Evolutionary conservation across 1,140 invertebrate species (phyloP).

Genomic region (Macrobrachium rosenbergii): DNA sequence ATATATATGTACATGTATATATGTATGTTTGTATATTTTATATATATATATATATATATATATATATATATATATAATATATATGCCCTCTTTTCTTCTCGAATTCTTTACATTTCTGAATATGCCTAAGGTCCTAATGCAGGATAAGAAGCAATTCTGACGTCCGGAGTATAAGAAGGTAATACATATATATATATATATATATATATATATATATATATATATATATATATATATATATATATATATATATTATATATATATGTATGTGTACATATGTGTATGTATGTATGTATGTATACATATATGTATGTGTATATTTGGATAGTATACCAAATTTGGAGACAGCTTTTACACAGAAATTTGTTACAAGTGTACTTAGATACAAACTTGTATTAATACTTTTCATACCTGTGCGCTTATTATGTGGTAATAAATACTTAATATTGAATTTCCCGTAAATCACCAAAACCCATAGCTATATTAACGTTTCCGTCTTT

Average conservation of each 20-base stretch:
- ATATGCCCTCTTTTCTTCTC: background rate
- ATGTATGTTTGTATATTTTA: background rate
- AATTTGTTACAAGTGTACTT: background rate
- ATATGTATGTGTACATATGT: background rate
- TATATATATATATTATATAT: conserved; percentile 13
- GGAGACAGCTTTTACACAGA: too few species aligned
- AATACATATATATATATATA: background rate
- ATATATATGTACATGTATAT: background rate
- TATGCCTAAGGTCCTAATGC: background rate
- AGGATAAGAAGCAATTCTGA: background rate
- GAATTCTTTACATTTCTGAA: background rate
- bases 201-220: conserved; percentile 6
- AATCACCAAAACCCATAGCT: too few species aligned
- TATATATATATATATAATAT: conserved; percentile 10
- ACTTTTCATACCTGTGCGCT: too few species aligned
- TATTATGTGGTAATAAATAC: too few species aligned
- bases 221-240: conserved; percentile 24
- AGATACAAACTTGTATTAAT: too few species aligned
- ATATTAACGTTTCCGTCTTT: too few species aligned
- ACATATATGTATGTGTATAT: too few species aligned
- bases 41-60: conserved; percentile 32
- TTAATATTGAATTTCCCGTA: too few species aligned
- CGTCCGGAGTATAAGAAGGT: too few species aligned
- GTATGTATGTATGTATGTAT: too few species aligned
- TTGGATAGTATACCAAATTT: too few species aligned